A percentile compares a stretch with the other conserved stretches of the same genome.
phyloP scores from a whole-genome alignment of 2,888 invertebrate species.

The Caprella mutica region DNA sequence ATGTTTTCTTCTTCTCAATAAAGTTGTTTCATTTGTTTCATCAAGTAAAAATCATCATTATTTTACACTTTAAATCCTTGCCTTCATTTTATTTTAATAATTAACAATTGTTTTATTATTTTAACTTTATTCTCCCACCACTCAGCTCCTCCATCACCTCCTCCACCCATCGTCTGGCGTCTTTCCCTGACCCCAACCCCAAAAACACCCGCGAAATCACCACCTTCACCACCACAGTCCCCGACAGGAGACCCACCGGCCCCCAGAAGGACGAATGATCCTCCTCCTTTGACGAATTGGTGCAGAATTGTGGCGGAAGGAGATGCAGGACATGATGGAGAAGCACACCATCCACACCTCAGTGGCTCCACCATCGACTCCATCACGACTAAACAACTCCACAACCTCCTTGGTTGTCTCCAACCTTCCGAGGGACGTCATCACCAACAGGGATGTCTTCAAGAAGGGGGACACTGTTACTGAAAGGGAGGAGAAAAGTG shows the following conservation, averaged over 20 bases:
- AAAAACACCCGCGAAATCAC: constrained; percentile 5
- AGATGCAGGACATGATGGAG: constrained; percentile 34
- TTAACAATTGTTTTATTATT: not conserved
- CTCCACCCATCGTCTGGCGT: no score
- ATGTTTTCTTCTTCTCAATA: no score
- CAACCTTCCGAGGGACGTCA: constrained; percentile 18
- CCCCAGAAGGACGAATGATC: constrained; percentile 21
- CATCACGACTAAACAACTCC: no score
- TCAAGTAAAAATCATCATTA: no score
- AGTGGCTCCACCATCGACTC: not conserved
- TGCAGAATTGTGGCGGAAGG: constrained; percentile 27
- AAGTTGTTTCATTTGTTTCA: not conserved
- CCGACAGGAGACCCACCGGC: constrained; percentile 10
- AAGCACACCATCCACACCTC: constrained; percentile 24
- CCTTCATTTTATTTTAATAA: not conserved
- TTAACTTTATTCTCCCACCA: constrained; percentile 7
- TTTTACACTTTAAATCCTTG: not conserved
- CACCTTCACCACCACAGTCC: constrained; percentile 11
- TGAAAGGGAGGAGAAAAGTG: constrained; percentile 29
- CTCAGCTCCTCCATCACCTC: constrained; percentile 11
- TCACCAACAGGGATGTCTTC: constrained; percentile 19
- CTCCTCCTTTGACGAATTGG: constrained; percentile 32
- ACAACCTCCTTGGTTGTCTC: constrained; percentile 15
- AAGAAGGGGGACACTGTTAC: constrained; percentile 22
- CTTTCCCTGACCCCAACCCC: no score